Evolutionary conservation across 2,797 vertebrate genomes (phyloP).

Genomic region (Bufotes viridis): DNA sequence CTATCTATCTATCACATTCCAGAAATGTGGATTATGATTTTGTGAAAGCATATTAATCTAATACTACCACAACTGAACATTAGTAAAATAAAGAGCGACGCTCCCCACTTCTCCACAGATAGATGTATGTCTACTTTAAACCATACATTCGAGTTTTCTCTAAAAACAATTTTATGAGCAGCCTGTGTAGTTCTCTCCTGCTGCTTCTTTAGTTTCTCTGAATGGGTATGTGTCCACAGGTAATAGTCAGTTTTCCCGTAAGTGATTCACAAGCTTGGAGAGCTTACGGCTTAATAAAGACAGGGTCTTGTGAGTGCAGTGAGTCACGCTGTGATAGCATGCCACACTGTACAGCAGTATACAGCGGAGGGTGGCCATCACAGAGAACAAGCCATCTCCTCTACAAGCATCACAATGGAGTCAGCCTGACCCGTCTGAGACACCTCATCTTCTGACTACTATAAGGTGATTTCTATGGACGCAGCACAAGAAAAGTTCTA

Average conservation of each 20-base stretch:
- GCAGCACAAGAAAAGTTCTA: too few species aligned
- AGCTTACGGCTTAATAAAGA: conserved; percentile 35
- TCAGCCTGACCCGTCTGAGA: too few species aligned
- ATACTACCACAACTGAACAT: too few species aligned
- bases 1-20: too few species aligned
- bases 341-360: background rate
- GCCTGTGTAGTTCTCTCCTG: background rate
- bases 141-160: background rate
- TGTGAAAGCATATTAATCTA: too few species aligned
- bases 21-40: too few species aligned
- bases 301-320: conserved; percentile 8
- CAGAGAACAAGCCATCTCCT: background rate
- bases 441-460: background rate
- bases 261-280: conserved; percentile 41
- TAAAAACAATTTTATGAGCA: conserved; percentile 3
- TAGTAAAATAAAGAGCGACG: too few species aligned
- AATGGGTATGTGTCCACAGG: conserved; percentile 27
- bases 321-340: conserved; percentile 35
- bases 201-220: background rate
- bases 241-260: conserved; percentile 43
- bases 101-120: too few species aligned
- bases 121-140: background rate
- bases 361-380: background rate
- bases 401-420: background rate
- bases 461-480: background rate